A percentile compares a stretch with the other conserved stretches of the same genome.
phyloP scores from a whole-genome alignment of 2,797 vertebrate genomes.

The Petrocephalus schoutedeni region DNA sequence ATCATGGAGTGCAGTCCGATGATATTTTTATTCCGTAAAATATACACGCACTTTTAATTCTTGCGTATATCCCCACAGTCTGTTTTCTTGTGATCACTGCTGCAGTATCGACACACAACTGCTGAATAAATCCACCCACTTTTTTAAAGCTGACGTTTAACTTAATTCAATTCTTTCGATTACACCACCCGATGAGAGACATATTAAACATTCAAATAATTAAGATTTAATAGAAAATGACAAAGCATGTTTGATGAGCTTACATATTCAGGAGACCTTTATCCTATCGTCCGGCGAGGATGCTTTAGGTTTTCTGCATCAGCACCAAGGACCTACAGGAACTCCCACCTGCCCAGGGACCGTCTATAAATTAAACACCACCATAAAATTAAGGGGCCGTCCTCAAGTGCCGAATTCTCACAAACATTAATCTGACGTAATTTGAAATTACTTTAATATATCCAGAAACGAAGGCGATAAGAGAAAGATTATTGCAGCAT shows the following conservation, averaged over 20 bases:
- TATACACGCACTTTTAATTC: conserved; percentile 16
- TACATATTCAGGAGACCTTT: conserved; percentile 51
- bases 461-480: neutral
- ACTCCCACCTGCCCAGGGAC: conserved; percentile 63
- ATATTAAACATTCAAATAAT: neutral
- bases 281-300: conserved; percentile 45
- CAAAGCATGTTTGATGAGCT: conserved; percentile 35
- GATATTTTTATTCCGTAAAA: neutral
- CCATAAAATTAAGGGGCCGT: conserved; percentile 13
- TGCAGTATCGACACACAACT: conserved; percentile 40
- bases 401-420: neutral
- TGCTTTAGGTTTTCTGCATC: conserved; percentile 50
- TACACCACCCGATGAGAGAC: conserved; percentile 22
- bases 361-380: conserved; percentile 56
- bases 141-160: conserved; percentile 43
- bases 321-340: conserved; percentile 62
- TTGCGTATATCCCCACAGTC: neutral
- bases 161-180: conserved; percentile 48
- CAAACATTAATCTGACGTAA: neutral
- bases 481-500: neutral
- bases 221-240: neutral
- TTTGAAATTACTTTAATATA: neutral
- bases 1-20: neutral
- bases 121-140: conserved; percentile 48
- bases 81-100: conserved; percentile 36